Base-by-base conservation (phyloP, 2,888 invertebrate species). In the Acleris holmiana region DNA sequence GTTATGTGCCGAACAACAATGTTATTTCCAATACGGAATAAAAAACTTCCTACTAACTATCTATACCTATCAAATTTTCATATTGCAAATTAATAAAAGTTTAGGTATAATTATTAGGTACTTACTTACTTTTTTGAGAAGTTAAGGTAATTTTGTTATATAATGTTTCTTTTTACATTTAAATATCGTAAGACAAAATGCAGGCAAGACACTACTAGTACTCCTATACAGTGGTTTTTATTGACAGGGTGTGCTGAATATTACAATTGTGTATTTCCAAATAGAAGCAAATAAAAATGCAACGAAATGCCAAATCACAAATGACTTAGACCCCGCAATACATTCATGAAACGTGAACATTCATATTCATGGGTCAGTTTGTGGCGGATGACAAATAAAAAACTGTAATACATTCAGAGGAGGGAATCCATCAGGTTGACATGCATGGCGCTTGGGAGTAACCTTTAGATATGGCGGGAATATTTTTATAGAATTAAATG, bases 321-420 rank as follows among this genome's bases (percentile, higher is more conserved):
- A 60, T 54, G 61, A 23, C 40, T 40, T 55, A 57, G 19, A 17
- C 18, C 17, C 19, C 29, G n/a, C 35, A 25, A 67, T 41, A 67
- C 64, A 67, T 67, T 64, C 67, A 66, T 57, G 54, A 21, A 44
- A 46, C 50, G 17, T 44, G 44, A 41, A 50, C 74, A 84, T 85
- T 83, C 80, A 82, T 82, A 86, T 85, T 85, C 86, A 87, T 86
- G 73, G 77, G 66, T 72, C 68, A 76, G 73, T 74, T 76, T 69
- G 59, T 66, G 68, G 68, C 68, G 50, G 59, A 59, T 57, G 76
- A 75, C 77, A 80, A 86, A 85, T 80, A 89, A 88, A 89, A 86
- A 86, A 88, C 75, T 75, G 81, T 84, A 89, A 89, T 89, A 89
- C 84, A 89, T 89, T 89, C 88, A 85, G 85, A 79, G 78, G 88